Percentiles rank a stretch among this genome's conserved stretches.
Conservation (phyloP, 2,888 invertebrate species). For the Drosophila paucipuncta region DNA sequence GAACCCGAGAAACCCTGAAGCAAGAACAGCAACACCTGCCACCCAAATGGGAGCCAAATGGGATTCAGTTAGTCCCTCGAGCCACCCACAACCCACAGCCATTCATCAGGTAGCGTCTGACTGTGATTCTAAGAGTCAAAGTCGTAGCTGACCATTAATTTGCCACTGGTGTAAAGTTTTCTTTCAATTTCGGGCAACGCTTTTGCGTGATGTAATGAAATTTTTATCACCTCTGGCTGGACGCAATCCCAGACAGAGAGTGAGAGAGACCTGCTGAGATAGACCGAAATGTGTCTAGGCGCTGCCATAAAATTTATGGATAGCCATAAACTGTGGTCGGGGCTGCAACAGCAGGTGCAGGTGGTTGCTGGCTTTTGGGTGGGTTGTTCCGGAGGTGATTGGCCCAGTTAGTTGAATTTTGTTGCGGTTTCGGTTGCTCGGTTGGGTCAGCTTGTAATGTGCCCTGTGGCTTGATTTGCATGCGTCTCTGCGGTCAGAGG, state of each 20-base stretch:
- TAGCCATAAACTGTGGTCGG: slow-evolving; percentile 66
- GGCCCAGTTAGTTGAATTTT: slow-evolving; percentile 63
- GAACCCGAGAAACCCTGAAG: slow-evolving; percentile 1
- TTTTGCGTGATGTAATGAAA: slow-evolving; percentile 77
- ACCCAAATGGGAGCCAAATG: slow-evolving; percentile 1
- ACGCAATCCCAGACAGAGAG: slow-evolving; percentile 31
- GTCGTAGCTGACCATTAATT: slow-evolving; percentile 50
- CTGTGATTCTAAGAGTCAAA: slow-evolving; percentile 28
- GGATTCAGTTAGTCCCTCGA: not conserved
- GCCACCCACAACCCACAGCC: slow-evolving; percentile 35
- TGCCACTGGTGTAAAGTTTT: slow-evolving; percentile 65
- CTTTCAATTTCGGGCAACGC: slow-evolving; percentile 44
- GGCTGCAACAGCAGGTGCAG: slow-evolving; percentile 36
- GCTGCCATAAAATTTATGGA: slow-evolving; percentile 77
- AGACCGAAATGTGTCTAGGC: slow-evolving; percentile 65
- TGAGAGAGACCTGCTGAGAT: not conserved
- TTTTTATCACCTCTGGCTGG: slow-evolving; percentile 71
- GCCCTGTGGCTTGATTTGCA: slow-evolving; percentile 69
- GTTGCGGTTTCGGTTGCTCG: slow-evolving; percentile 63
- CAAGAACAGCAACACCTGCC: slow-evolving; percentile 25
- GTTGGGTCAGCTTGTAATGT: slow-evolving; percentile 76
- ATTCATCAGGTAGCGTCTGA: slow-evolving; percentile 49
- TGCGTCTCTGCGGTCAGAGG: slow-evolving; percentile 29
- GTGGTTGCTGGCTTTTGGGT: slow-evolving; percentile 30
- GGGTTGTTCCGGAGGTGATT: slow-evolving; percentile 16